phyloP scores from a whole-genome alignment of 2,797 vertebrate species.

The Odontamblyopus rebecca region DNA sequence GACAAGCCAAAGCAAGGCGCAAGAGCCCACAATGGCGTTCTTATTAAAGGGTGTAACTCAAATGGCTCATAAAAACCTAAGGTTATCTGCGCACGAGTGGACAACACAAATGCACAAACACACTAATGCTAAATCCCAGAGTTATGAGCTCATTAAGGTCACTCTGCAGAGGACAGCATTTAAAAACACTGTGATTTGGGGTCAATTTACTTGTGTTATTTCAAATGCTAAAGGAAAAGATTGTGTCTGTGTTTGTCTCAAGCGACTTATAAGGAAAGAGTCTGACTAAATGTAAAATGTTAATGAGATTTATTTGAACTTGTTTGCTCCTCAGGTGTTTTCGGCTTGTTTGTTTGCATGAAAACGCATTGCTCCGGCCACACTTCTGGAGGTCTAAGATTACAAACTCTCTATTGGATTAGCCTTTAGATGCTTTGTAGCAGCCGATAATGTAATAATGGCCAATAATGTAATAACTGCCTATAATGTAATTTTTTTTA shows the following conservation, averaged over 20 bases:
- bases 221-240: constrained; percentile 33
- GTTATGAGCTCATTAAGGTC: constrained; percentile 15
- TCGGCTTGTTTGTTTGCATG: constrained; percentile 5
- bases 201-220: constrained; percentile 39
- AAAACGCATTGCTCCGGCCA: constrained; percentile 28
- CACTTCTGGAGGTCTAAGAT: constrained; percentile 51
- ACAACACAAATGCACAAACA: constrained; percentile 17
- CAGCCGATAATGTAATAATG: too few relatives aligned
- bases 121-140: constrained; percentile 16
- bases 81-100: constrained; percentile 16
- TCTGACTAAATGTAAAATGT: constrained; percentile 31
- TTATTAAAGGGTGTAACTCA: constrained; percentile 76
- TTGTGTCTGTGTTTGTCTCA: constrained; percentile 20
- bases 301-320: constrained; percentile 27
- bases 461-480: too few relatives aligned
- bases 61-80: constrained; percentile 53
- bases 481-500: too few relatives aligned
- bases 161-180: constrained; percentile 15
- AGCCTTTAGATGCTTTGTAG: constrained; percentile 20
- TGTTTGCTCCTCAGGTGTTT: neutral
- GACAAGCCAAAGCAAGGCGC: constrained; percentile 50
- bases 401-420: constrained; percentile 41
- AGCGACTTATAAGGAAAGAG: constrained; percentile 29
- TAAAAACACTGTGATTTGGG: constrained; percentile 31
- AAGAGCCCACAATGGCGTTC: constrained; percentile 52